phyloP scores from a whole-genome alignment of 2,797 vertebrate species.

The Uromys caudimaculatus region DNA sequence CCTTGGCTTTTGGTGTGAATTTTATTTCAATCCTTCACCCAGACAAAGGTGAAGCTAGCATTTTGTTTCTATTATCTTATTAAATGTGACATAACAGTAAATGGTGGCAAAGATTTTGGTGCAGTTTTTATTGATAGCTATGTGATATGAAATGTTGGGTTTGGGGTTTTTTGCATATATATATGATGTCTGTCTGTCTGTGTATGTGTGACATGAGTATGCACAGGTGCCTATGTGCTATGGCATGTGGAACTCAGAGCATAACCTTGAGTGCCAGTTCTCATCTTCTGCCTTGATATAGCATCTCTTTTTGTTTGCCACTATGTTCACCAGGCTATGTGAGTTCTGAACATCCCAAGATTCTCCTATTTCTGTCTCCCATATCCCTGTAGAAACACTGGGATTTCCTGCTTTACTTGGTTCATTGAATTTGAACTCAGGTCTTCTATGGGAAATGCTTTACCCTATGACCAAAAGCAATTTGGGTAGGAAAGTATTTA shows the following conservation, averaged over 20 bases:
- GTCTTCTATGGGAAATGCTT: background rate
- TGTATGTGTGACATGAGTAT: background rate
- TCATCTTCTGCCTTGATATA: background rate
- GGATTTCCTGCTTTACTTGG: background rate
- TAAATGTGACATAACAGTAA: background rate
- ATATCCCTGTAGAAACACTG: background rate
- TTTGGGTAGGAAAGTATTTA: background rate
- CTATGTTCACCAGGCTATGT: background rate
- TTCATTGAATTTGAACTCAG: background rate
- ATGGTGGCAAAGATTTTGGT: background rate
- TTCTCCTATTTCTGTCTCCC: background rate
- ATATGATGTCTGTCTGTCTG: background rate
- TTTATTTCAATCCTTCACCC: background rate
- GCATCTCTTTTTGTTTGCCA: background rate
- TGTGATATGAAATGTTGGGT: background rate
- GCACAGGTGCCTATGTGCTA: no score
- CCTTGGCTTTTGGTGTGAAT: constrained; percentile 9
- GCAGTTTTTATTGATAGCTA: background rate
- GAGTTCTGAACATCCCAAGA: background rate
- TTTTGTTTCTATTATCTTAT: background rate
- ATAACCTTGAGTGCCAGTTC: background rate
- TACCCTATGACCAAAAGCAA: background rate
- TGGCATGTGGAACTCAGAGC: background rate
- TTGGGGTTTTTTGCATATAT: background rate
- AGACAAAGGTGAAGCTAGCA: background rate